Percentiles rank a stretch among this genome's conserved stretches.
These are phyloP conservation scores for Eristalis arbustorum DNA, from an alignment of 2,888 invertebrate species.

Conservation along the genomic window DNA sequence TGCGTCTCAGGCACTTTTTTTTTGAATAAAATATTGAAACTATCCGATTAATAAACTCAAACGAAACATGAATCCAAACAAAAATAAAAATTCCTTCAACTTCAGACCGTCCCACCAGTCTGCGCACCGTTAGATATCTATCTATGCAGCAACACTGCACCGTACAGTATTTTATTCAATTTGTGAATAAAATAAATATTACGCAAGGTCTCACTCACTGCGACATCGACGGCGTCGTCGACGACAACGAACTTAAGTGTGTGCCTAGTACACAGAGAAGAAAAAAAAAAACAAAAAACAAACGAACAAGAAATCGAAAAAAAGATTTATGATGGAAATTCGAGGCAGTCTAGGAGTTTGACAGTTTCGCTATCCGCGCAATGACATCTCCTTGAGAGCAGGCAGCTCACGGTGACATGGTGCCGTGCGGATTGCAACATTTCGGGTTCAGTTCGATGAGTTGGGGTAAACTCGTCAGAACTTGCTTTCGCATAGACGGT, in stretches of 20 bases:
- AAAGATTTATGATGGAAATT: conserved; percentile 54
- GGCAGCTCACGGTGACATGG: conserved; percentile 18
- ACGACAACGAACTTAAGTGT: not conserved
- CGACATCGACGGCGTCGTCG: not conserved
- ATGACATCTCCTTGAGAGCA: conserved; percentile 50
- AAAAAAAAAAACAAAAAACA: no score
- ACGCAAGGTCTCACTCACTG: conserved; percentile 57
- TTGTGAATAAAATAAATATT: conserved; percentile 67
- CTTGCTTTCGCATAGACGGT: not conserved
- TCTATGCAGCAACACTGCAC: conserved; percentile 13
- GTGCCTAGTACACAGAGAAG: not conserved
- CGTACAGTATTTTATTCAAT: conserved; percentile 62
- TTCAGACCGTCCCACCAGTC: conserved; percentile 10
- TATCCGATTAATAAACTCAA: conserved; percentile 61
- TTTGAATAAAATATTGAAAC: conserved; percentile 56
- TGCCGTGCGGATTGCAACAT: conserved; percentile 38
- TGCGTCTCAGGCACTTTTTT: conserved; percentile 3
- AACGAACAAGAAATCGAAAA: not conserved
- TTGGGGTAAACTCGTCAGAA: not conserved
- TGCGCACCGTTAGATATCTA: conserved; percentile 42
- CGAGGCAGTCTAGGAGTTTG: conserved; percentile 25
- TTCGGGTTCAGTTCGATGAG: conserved; percentile 3
- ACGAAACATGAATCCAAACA: conserved; percentile 54
- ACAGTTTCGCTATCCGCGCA: conserved; percentile 62
- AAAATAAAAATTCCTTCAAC: conserved; percentile 1